phyloP scores from a whole-genome alignment of 2,888 invertebrate genomes.

The Drosophila leonis region DNA sequence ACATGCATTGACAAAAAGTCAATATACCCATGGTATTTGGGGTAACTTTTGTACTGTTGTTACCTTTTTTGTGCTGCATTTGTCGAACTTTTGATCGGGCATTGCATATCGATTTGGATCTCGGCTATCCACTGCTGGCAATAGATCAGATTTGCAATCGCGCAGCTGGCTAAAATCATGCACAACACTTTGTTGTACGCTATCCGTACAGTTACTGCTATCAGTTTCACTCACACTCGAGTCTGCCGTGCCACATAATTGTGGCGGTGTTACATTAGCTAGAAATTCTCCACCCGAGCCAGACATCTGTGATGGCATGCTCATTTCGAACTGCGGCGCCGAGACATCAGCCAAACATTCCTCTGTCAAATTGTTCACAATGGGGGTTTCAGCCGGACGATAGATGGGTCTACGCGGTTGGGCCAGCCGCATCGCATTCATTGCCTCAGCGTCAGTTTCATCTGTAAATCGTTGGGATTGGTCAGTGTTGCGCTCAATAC shows the following conservation, averaged over 20 bases:
- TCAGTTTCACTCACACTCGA: slow-evolving; percentile 5
- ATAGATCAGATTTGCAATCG: slow-evolving; percentile 11
- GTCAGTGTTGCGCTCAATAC: neutral
- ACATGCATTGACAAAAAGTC: neutral
- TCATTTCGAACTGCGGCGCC: slow-evolving; percentile 32
- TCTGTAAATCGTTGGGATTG: slow-evolving; percentile 27
- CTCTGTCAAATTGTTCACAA: slow-evolving; percentile 43
- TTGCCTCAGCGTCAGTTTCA: slow-evolving; percentile 34
- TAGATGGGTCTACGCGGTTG: slow-evolving; percentile 24
- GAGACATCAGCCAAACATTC: slow-evolving; percentile 50
- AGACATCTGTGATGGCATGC: slow-evolving; percentile 7
- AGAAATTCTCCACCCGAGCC: slow-evolving; percentile 9
- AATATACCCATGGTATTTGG: neutral
- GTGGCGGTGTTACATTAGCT: slow-evolving; percentile 14
- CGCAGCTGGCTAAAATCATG: slow-evolving; percentile 34
- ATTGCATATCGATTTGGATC: neutral
- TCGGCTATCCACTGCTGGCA: neutral
- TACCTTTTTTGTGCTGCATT: slow-evolving; percentile 16
- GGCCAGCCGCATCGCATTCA: slow-evolving; percentile 17
- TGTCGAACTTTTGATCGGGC: neutral
- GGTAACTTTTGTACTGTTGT: neutral
- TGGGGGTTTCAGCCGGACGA: neutral
- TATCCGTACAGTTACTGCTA: slow-evolving; percentile 18
- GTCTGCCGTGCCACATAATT: slow-evolving; percentile 3
- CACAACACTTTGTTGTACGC: slow-evolving; percentile 38